Base-by-base conservation (phyloP, 2,888 invertebrate species). In the Ligdia adustata region DNA sequence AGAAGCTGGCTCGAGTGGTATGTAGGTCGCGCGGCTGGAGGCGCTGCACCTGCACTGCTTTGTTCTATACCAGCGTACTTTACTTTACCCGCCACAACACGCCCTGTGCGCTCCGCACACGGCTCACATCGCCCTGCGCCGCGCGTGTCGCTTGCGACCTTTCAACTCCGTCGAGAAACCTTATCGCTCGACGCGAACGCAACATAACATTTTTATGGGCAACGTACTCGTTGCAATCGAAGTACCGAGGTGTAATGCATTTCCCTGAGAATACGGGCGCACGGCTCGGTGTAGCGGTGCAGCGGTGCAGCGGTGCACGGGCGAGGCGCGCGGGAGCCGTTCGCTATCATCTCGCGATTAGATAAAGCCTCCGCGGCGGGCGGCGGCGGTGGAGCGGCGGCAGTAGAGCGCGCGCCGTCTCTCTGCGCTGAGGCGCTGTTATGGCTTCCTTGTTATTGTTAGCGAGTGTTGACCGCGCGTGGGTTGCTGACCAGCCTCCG, bases 301-400 rank as follows among this genome's bases (percentile, higher is more conserved):
- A n/a, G n/a, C n/a, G n/a, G 48, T 26, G 15, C 29, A 35, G 49
- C 24, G 29, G 9, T 35, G 43, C n/a, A n/a, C n/a, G n/a, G 51
- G 50, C 66, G 66, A 68, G 72, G 66, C 69, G 55, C 48, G 60
- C 63, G 60, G 71, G 66, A 62, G n/a, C n/a, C n/a, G n/a, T n/a
- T n/a, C 67, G 70, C 77, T 83, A 83, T 84, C 83, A 64, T 69
- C 71, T 67, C 51, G 64, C 79, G 84, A 84, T 84, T 84, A 84
- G 84, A 85, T 85, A 84, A 79, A 79, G 81, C 73, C 63, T 70
- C 73, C 70, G 70, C 69, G 76, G 62, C 59, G 66, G 15, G 9
- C n/a, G 1, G 6, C 67, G 62, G 64, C 57, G 26, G 41, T 44
- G 38, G 52, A 53, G 41, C 57, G 52, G 53, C 41, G 40, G 50